Base-by-base conservation (phyloP, 2,888 invertebrate species). In the Calameuta idolon region DNA sequence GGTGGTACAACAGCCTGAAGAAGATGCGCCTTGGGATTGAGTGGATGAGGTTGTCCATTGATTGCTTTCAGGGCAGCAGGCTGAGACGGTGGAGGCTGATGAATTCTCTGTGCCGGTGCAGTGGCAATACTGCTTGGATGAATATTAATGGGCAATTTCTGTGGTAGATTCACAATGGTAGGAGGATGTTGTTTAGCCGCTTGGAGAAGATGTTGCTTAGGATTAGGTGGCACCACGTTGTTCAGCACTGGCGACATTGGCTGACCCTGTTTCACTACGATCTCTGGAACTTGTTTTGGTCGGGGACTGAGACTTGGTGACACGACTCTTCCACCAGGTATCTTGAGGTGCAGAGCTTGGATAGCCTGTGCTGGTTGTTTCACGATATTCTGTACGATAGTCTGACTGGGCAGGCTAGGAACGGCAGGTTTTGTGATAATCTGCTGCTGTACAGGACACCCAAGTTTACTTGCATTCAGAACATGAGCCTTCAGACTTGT, bases 401-500 rank as follows among this genome's bases (percentile, higher is more conserved):
- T 82, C 75, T 86, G 90, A 0, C 89, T 83, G 4, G 87, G 33
- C 35, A 75, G 85, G 69, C 79, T 84, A 1, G 91, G 85, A 12
- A 87, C 80, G 3, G 84, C 74, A 11, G 89, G 82, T 83, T 91
- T 91, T 0, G 86, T 82, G 3, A 89, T 85, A 4, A 89, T 87
- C 12, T 86, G 85, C 33, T 86, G 88, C 76, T 81, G 83, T 34
- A 84, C 77, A 11, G 86, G 86, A 69, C 84, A 87, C 2, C 81
- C 88, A 30, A 89, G 81, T 82, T 91, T 91, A 71, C 88, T 91
- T 4, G 91, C 90, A 76, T 94, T 94, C 33, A 95, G 87, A 4
- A 95, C 94, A 81, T 94, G 94, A 2, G 94, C 94, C 85, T 95
- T 95, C 3, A 95, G 89, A 9, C 94, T 94, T 33, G 94, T 94